Evolutionary conservation across 2,113 vertebrate species (phyloP), one percentile per base, ranked within the genome.

Genomic region (Guaruba guarouba): DNA sequence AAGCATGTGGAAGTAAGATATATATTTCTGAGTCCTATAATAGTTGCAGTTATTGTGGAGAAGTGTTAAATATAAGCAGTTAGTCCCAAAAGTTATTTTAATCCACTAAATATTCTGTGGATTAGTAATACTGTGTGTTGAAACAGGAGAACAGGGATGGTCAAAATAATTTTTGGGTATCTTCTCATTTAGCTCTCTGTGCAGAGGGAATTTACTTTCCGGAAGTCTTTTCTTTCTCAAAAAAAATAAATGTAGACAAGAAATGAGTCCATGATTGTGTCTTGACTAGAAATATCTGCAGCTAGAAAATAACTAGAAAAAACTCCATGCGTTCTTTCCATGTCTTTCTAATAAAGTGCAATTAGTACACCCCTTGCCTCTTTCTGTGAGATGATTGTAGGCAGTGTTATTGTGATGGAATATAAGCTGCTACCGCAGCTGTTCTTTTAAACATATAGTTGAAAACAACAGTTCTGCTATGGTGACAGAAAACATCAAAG

Each of bases 401-500:
- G 75, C 73, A 83, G 51, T 35, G 59, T 48, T 95, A 75, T 59
- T 92, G 86, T 94, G 92, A 78, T 90, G 78, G 48, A 92, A 44
- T 75, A 52, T 28, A 92, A 93, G 84, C 93, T 95, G 68, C 90
- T 80, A 19, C 84, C 15, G 20, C 35, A 89, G 48, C 31, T 10
- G 3, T 77, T 91, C 81, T 92, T 92, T 92, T 91, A 94, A 95
- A 96, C 73, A 62, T 43, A 23, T 24, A 44, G 76, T 33, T 91
- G 76, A 93, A 94, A 95, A 91, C 11, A 5, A 84, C 82, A 95
- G 44, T 83, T 94, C 85, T 88, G 81, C 84, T 88, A 51, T 57
- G 41, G 24, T 94, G 92, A 94, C 79, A 95, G 88, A 96, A 97
- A 91, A 95, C 48, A 97, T 96, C 95, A 96, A 86, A 97, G 94